Conservation (phyloP, 2,113 vertebrate genomes). For the Andinoacara biseriatus region DNA sequence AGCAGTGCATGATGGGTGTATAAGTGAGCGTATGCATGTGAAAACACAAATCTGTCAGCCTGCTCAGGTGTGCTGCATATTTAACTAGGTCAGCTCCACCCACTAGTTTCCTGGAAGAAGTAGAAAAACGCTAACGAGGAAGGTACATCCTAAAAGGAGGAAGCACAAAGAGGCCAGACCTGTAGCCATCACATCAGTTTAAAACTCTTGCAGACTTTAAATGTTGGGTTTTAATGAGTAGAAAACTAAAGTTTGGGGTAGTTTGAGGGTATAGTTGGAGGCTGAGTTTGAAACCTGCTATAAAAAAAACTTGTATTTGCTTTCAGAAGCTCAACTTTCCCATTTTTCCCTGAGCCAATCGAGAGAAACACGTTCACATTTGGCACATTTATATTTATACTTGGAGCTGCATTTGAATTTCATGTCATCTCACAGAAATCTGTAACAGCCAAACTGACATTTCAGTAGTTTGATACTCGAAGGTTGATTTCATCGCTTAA, state of each 20-base stretch:
- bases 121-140: background rate
- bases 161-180: background rate
- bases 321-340: too few species aligned
- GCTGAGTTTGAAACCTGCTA: background rate
- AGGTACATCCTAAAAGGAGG: background rate
- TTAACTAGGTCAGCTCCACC: background rate
- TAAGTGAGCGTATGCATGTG: background rate
- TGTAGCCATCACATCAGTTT: fast-evolving
- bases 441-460: background rate
- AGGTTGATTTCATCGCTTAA: background rate
- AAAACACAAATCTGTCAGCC: background rate
- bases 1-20: background rate
- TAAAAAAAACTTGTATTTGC: too few species aligned
- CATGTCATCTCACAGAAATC: background rate
- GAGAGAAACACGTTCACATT: too few species aligned
- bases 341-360: too few species aligned
- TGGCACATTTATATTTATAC: too few species aligned
- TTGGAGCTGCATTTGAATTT: background rate
- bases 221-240: too few species aligned
- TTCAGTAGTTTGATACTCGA: background rate
- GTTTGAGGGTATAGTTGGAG: background rate
- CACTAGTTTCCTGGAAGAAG: background rate
- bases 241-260: background rate
- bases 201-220: background rate
- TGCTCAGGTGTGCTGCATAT: background rate